Base-by-base conservation (phyloP, 2,113 vertebrate genomes). In the Corythoichthys haematopterus region DNA sequence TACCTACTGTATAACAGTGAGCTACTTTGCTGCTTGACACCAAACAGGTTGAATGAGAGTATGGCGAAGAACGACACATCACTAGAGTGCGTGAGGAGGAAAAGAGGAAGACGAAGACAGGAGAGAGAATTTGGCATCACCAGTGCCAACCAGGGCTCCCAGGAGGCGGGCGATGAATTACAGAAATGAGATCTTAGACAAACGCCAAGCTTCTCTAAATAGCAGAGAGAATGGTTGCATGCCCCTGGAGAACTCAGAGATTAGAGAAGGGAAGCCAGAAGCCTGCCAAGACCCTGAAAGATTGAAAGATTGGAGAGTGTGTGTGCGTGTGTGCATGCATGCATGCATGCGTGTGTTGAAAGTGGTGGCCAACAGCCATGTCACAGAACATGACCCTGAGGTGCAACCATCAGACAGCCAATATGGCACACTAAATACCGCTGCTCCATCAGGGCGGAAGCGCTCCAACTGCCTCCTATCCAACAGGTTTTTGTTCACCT, bases 121-220 rank as follows among this genome's bases (percentile, higher is more conserved):
- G 82, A 67, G 71, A 81, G 78, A 72, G 74, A 77, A 59, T 77
- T 73, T 80, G 85, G 85, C 79, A 84, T 82, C 73, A 35, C 70
- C 62, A 3, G 75, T 91, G 90, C 90, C 90, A 91, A 83, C 82
- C 56, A 0, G 33, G 33, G 75, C 73, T 90, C 91, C 89, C 84
- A 3, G 84, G 91, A 90, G 90, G 90, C 80, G 11, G 74, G 66
- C 80, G 75, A 89, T 90, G 89, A 90, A 91, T 91, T 88, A 90
- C 84, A 88, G 88, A 91, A 91, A 91, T 88, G 85, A 91, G 88
- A 90, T 89, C 85, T 87, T 77, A 84, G 81, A 84, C 85, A 87
- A 88, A 89, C 90, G 88, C 89, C 90, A 91, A 87, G 88, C 85
- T 88, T 87, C 85, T 81, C 74, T 81, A 83, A 81, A 84, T 83